phyloP scores from a whole-genome alignment of 2,888 invertebrate species.

The Campaea margaritaria region DNA sequence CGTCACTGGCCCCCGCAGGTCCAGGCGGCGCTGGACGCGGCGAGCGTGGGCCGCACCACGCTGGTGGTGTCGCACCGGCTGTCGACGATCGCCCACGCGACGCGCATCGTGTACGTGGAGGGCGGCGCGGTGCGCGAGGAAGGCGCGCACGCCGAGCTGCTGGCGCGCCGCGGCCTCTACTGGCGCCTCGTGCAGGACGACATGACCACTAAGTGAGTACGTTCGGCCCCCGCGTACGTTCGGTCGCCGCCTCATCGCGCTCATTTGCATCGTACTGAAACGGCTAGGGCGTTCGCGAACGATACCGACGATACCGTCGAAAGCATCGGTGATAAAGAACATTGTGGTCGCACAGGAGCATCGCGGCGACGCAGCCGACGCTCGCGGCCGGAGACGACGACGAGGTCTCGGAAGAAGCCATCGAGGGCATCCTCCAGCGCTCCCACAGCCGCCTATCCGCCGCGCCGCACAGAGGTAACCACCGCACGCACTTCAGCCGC shows the following conservation, averaged over 20 bases:
- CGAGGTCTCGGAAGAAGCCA: conserved; percentile 33
- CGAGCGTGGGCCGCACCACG: conserved; percentile 89
- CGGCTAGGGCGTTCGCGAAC: too few relatives aligned
- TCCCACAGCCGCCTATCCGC: conserved; percentile 51
- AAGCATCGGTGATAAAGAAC: too few relatives aligned
- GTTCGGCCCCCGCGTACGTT: not conserved
- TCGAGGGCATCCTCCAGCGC: conserved; percentile 39
- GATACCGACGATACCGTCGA: too few relatives aligned
- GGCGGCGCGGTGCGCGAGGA: conserved; percentile 89
- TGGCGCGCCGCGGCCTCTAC: conserved; percentile 87
- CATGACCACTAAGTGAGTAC: conserved; percentile 67
- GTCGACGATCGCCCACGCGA: conserved; percentile 88
- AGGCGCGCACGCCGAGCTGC: conserved; percentile 89
- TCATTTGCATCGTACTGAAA: too few relatives aligned
- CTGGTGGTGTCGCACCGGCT: conserved; percentile 87
- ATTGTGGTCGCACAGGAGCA: conserved; percentile 47
- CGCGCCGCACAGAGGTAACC: conserved; percentile 17
- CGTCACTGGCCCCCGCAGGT: conserved; percentile 46
- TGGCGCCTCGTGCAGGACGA: conserved; percentile 88
- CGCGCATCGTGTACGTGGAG: conserved; percentile 89
- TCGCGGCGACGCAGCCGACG: conserved; percentile 43
- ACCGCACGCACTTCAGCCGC: too few relatives aligned
- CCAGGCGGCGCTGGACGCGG: conserved; percentile 87
- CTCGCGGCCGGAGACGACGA: conserved; percentile 41
- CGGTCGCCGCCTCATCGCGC: not conserved